Percentiles rank a stretch among this genome's conserved stretches.
Conservation (phyloP, 2,888 invertebrate species). For the Eueremaeus valkanovi region DNA sequence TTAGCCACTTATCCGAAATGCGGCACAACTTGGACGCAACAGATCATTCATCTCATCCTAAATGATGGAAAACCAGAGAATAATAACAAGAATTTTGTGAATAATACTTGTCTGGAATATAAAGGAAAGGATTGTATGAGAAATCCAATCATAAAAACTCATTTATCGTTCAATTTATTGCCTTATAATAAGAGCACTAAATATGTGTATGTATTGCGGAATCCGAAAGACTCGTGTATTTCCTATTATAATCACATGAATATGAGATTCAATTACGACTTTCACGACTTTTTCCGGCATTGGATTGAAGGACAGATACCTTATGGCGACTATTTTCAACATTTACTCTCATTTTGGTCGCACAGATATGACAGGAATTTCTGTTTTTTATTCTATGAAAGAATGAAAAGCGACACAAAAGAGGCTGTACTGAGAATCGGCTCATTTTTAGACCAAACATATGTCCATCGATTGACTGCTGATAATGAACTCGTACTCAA, state of each 20-base stretch:
- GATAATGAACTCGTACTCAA: background rate
- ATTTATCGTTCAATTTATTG: conserved; percentile 48
- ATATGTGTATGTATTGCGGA: conserved; percentile 54
- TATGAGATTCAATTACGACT: conserved; percentile 43
- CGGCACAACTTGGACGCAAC: conserved; percentile 46
- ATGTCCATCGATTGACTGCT: conserved; percentile 38
- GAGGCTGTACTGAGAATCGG: conserved; percentile 46
- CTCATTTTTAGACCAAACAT: conserved; percentile 45
- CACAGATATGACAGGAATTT: conserved; percentile 50
- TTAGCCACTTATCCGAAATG: conserved; percentile 46
- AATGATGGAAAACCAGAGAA: conserved; percentile 40
- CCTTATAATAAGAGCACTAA: conserved; percentile 44
- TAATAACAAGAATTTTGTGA: background rate
- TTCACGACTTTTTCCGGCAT: conserved; percentile 52
- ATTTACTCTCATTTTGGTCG: conserved; percentile 44
- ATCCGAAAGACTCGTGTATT: conserved; percentile 55
- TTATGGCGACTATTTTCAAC: conserved; percentile 46
- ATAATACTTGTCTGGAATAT: background rate
- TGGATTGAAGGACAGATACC: conserved; percentile 52
- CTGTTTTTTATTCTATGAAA: conserved; percentile 53
- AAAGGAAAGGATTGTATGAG: background rate
- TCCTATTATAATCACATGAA: conserved; percentile 53
- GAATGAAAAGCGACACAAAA: conserved; percentile 50
- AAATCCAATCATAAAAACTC: conserved; percentile 46
- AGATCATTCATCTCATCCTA: conserved; percentile 42